phyloP scores from a whole-genome alignment of 1,140 invertebrate genomes.

The Leptoteleia sp. region DNA sequence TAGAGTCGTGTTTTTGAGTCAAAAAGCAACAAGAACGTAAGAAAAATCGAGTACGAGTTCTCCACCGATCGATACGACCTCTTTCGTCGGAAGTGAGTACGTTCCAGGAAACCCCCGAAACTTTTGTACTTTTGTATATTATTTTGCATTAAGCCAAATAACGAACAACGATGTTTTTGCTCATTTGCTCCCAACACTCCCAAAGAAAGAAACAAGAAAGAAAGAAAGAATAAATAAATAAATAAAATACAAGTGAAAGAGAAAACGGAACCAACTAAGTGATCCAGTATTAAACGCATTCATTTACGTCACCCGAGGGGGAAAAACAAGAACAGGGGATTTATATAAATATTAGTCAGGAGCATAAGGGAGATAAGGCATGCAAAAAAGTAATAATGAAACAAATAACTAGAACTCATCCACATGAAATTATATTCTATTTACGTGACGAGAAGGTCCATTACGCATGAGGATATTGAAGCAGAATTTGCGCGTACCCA shows the following conservation, averaged over 20 bases:
- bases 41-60: no score
- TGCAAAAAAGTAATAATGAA: conserved; percentile 46
- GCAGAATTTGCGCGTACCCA: conserved; percentile 18
- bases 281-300: conserved; percentile 56
- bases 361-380: conserved; percentile 50
- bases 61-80: neutral
- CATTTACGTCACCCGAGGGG: conserved; percentile 60
- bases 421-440: conserved; percentile 65
- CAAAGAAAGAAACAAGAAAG: conserved; percentile 1
- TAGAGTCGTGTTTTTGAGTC: conserved; percentile 28
- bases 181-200: conserved; percentile 40
- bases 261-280: neutral
- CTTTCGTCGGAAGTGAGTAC: neutral
- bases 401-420: conserved; percentile 46
- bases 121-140: conserved; percentile 65
- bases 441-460: conserved; percentile 53
- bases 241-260: no score
- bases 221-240: no score
- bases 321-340: no score
- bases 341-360: conserved; percentile 61
- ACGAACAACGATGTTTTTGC: conserved; percentile 60
- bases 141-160: conserved; percentile 46
- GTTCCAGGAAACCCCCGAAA: conserved; percentile 10
- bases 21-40: no score
- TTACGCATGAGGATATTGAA: conserved; percentile 58